These are phyloP conservation scores for Xenotilapia leptura DNA, from an alignment of 2,113 vertebrate species.

Conservation along the genomic window DNA sequence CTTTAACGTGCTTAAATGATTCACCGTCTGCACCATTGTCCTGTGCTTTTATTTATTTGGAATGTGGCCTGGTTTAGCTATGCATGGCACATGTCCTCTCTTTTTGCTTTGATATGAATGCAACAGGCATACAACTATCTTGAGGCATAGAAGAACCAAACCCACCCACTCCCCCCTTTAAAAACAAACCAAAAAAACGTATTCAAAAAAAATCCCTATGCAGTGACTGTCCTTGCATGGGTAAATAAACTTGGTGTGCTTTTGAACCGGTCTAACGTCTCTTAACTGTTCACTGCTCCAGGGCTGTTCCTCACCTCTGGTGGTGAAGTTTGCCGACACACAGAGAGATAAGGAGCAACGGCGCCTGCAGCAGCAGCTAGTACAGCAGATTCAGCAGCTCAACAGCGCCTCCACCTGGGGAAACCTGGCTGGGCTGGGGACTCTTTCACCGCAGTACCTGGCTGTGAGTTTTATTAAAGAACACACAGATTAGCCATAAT, in stretches of 20 bases:
- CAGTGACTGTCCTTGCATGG: background rate
- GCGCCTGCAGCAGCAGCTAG: constrained; percentile 92
- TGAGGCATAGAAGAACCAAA: constrained; percentile 7
- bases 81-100: constrained; percentile 66
- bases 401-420: constrained; percentile 96
- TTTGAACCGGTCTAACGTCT: background rate
- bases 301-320: constrained; percentile 96
- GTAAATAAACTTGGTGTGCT: background rate
- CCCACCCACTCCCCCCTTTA: too few relatives aligned
- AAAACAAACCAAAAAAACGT: accelerated
- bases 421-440: constrained; percentile 89
- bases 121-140: constrained; percentile 18
- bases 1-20: constrained; percentile 14
- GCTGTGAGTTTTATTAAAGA: constrained; percentile 78
- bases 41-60: constrained; percentile 37
- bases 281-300: constrained; percentile 58
- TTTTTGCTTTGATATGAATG: constrained; percentile 47
- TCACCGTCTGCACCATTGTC: constrained; percentile 40
- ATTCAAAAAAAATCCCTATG: background rate
- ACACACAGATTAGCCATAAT: background rate
- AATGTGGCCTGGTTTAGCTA: constrained; percentile 59
- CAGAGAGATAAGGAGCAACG: constrained; percentile 97
- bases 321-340: constrained; percentile 96
- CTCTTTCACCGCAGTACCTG: constrained; percentile 91
- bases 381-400: constrained; percentile 96